A percentile compares a stretch with the other conserved stretches of the same genome.
phyloP scores from a whole-genome alignment of 2,888 invertebrate genomes.

The Orchestes rusci region DNA sequence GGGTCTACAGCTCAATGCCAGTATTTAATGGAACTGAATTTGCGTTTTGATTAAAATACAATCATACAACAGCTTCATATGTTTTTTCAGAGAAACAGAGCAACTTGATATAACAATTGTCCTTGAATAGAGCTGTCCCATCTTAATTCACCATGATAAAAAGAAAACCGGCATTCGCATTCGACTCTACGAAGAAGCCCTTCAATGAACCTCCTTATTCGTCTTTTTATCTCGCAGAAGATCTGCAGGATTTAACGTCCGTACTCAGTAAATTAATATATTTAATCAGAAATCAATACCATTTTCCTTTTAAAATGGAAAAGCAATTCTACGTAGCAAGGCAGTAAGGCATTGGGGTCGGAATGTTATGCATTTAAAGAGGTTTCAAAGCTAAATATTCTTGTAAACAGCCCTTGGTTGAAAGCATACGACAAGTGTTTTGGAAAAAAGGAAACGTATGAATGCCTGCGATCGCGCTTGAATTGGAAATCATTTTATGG shows the following conservation, averaged over 20 bases:
- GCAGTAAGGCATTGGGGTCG: conserved; percentile 34
- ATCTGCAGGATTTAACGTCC: conserved; percentile 17
- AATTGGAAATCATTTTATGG: too few relatives aligned
- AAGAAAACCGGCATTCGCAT: too few relatives aligned
- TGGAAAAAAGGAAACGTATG: too few relatives aligned
- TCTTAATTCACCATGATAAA: too few relatives aligned
- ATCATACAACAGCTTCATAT: too few relatives aligned
- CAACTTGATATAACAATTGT: too few relatives aligned
- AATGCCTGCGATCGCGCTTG: too few relatives aligned
- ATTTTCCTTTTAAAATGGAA: conserved; percentile 29
- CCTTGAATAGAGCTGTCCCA: too few relatives aligned
- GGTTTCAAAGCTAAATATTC: conserved; percentile 41
- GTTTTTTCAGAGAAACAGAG: too few relatives aligned
- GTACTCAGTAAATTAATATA: conserved; percentile 22
- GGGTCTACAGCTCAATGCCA: conserved; percentile 13
- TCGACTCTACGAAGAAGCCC: too few relatives aligned
- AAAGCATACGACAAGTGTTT: conserved; percentile 12
- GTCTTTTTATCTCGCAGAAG: conserved; percentile 15
- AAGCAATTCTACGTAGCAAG: conserved; percentile 37
- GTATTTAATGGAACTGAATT: conserved; percentile 2
- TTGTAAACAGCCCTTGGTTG: conserved; percentile 36
- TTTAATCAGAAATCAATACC: conserved; percentile 24
- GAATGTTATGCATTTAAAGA: conserved; percentile 43
- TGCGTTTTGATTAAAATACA: too few relatives aligned
- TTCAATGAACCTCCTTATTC: conserved; percentile 13